phyloP scores from a whole-genome alignment of 2,113 vertebrate species.

The Campylorhamphus procurvoides region DNA sequence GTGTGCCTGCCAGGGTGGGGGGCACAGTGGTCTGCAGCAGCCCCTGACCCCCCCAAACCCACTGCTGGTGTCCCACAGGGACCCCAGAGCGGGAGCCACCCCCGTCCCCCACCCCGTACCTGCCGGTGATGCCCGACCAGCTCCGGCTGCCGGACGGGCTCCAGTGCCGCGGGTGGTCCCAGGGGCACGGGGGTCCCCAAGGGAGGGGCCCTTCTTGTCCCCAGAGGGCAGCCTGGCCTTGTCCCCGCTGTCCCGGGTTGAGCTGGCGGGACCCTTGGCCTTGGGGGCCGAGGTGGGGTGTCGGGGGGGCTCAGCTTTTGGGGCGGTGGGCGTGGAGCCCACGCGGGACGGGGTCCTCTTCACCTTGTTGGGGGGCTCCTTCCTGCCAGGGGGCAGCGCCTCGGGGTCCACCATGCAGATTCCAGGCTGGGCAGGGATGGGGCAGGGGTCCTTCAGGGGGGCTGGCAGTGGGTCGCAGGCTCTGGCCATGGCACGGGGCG shows the following conservation, averaged over 20 bases:
- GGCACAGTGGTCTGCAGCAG: not conserved
- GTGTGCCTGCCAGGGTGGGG: not conserved
- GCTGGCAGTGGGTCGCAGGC: constrained; percentile 81
- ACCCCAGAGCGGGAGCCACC: too few species aligned
- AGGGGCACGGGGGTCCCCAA: not conserved
- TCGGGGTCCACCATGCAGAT: constrained; percentile 91
- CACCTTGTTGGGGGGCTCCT: not conserved
- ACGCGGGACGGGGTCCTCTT: constrained; percentile 62
- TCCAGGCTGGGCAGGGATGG: constrained; percentile 81
- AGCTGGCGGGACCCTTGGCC: constrained; percentile 40
- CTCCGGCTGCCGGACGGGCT: not conserved
- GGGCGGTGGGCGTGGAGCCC: not conserved
- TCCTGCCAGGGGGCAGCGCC: constrained; percentile 56
- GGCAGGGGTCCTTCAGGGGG: constrained; percentile 83
- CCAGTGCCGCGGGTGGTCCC: not conserved
- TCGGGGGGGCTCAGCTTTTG: not conserved
- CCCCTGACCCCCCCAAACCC: not conserved
- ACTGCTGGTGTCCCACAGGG: fast-evolving
- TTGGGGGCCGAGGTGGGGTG: not conserved
- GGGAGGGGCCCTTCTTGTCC: not conserved
- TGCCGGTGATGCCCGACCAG: not conserved
- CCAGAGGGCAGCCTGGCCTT: not conserved
- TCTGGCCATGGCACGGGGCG: not conserved
- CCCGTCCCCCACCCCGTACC: not conserved
- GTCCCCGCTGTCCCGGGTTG: constrained; percentile 42